Base-by-base conservation (phyloP, 2,113 vertebrate genomes). In the Cyphomyrus plagiostoma region DNA sequence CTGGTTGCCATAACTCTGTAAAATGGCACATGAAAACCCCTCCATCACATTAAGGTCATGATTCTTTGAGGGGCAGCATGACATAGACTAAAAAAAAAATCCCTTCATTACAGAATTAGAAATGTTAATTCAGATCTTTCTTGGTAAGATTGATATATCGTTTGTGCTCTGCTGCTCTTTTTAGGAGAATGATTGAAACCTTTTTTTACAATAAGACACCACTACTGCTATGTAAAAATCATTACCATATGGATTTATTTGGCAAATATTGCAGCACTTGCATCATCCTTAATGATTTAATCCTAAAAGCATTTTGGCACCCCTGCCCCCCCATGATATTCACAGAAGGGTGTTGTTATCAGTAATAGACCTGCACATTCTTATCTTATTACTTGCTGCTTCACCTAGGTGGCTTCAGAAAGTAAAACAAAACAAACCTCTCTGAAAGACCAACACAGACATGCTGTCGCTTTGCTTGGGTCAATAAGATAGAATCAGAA, bases 401-500 rank as follows among this genome's bases (percentile, higher is more conserved):
- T 77, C 85, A 80, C 42, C 26, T 80, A 77, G 87, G 48, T n/a
- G 77, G 86, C 77, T 87, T 89, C 82, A 89, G 48, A 56, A 77
- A 77, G 80, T 89, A 89, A 58, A 66, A 66, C 30, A 50, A 89
- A 52, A 82, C 93, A 93, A 93, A 92, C 92, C 90, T 92, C 88
- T 23, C 49, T 90, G 3, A 50, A 90, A 94, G 90, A 95, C 82
- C 52, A 89, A 89, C 50, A 85, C 94, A 95, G 93, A 88, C 92
- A 66, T n/a, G 0, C 92, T 89, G 92, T 96, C 96, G 95, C 96
- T 93, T 39, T 56, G 46, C 91, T 92, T 87, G 17, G 91, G 91
- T 94, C 91, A 89, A 89, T 91, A 85, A 93, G 94, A 95, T 94
- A 91, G 46, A 74, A 95, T 92, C 93, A 92, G 48, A 80, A 90